Conservation (phyloP, 2,888 invertebrate genomes). For the Amitus sp. region DNA sequence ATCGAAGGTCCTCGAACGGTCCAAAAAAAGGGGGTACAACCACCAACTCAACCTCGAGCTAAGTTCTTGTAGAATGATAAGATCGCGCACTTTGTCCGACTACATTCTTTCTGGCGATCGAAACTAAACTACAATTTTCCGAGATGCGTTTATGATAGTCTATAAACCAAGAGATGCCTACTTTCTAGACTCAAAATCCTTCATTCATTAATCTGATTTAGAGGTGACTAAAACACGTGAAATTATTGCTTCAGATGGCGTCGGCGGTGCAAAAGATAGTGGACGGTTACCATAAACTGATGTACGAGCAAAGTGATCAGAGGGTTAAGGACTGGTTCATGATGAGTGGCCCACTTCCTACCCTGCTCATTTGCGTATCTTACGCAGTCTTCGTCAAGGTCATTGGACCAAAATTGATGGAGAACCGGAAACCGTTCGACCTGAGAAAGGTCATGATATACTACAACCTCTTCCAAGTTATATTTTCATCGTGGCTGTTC, state of each 20-base stretch:
- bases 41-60: too few species aligned
- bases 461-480: slow-evolving; percentile 87
- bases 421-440: slow-evolving; percentile 84
- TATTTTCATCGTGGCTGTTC: slow-evolving; percentile 80
- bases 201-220: too few species aligned
- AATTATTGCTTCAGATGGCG: slow-evolving; percentile 68
- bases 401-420: slow-evolving; percentile 85
- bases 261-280: slow-evolving; percentile 69
- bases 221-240: too few species aligned
- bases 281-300: slow-evolving; percentile 78
- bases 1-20: too few species aligned
- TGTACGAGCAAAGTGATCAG: slow-evolving; percentile 87
- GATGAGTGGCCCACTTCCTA: slow-evolving; percentile 85
- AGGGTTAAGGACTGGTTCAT: slow-evolving; percentile 82
- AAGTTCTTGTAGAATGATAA: too few species aligned
- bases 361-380: slow-evolving; percentile 77
- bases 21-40: too few species aligned
- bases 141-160: too few species aligned
- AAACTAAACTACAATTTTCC: too few species aligned
- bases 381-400: slow-evolving; percentile 83
- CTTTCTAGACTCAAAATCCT: too few species aligned
- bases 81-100: too few species aligned
- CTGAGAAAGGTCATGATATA: slow-evolving; percentile 79
- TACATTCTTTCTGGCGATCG: too few species aligned
- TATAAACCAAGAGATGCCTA: too few species aligned